phyloP scores from a whole-genome alignment of 1,140 invertebrate species.

The Arion vulgaris region DNA sequence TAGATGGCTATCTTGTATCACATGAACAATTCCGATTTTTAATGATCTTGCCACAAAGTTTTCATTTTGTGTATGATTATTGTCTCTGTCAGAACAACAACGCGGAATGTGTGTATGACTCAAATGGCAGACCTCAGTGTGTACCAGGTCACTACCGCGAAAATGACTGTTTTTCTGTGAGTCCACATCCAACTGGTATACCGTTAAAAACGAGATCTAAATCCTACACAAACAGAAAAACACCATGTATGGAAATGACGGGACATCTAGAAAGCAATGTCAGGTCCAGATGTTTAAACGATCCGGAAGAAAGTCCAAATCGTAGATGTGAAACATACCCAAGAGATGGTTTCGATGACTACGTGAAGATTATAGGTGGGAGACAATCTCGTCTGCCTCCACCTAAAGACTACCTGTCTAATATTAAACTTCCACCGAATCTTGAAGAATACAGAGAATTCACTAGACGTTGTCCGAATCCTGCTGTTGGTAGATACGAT shows the following conservation, averaged over 20 bases:
- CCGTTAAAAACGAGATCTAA: not conserved
- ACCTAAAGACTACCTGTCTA: not conserved
- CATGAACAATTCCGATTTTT: not conserved
- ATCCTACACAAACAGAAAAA: not conserved
- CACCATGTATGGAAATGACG: not conserved
- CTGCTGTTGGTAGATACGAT: constrained; percentile 7
- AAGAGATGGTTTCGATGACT: not conserved
- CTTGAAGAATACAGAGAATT: constrained; percentile 32
- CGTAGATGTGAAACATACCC: not conserved
- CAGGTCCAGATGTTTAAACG: not conserved
- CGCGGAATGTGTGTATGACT: not conserved
- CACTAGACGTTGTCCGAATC: constrained; percentile 25
- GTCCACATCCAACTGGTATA: not conserved
- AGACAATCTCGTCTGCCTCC: not conserved
- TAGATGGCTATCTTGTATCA: too few species aligned
- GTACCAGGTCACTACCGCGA: not conserved
- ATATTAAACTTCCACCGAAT: constrained; percentile 1
- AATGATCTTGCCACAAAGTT: not conserved
- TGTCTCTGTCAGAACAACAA: not conserved
- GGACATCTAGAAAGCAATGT: not conserved
- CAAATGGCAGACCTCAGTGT: not conserved
- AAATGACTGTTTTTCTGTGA: too few species aligned
- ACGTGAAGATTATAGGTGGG: constrained; percentile 27
- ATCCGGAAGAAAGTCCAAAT: not conserved
- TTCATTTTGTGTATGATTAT: not conserved